Evolutionary conservation across 92 coral and sea anemone species (phyloP), one percentile per base, ranked within the genome.

Genomic region (Epizoanthus fatuus): DNA sequence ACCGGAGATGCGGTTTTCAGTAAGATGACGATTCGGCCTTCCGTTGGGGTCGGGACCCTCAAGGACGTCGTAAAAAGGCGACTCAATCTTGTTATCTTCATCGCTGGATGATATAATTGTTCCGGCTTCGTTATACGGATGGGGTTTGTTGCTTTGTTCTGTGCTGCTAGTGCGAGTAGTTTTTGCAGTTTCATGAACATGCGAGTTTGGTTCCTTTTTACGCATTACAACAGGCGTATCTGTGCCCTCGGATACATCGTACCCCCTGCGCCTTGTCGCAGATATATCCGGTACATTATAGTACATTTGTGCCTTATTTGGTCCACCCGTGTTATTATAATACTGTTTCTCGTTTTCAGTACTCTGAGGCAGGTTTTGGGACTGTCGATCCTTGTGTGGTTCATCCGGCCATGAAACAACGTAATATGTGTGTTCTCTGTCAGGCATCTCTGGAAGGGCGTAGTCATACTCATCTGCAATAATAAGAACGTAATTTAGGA

Each of bases 391-490:
- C 29, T 12, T 10, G 16, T 9, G 2, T 4, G n/a, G 1, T 38
- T 66, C 72, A 9, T 10, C 19, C 3, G 19, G 19, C 72, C 49
- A 66, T 4, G 72, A 5, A 20, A 37, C 72, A 17, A 12, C n/a
- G 47, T 66, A 66, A 13, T 66, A 66, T 8, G 38, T 66, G 3
- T 66, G 72, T 13, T 37, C 49, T 66, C n/a, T 66, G 8, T 13
- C 11, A 1, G 72, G 72, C 45, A 66, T 66, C 10, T 66, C 72
- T 1, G 72, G 72, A 3, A 66, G 49, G 49, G 72, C 72, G 49
- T 66, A 66, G 49, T 37, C 72, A 45, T 66, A 66, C 15, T 66
- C 72, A 0, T 17, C 72, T 66, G 19, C 7, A n/a, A 17, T 8
- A 15, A 1, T 3, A 66, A 11, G 42, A 63, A 37, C n/a, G n/a